Evolutionary conservation across 2,113 vertebrate genomes (phyloP).

Genomic region (Pterophyllum scalare): DNA sequence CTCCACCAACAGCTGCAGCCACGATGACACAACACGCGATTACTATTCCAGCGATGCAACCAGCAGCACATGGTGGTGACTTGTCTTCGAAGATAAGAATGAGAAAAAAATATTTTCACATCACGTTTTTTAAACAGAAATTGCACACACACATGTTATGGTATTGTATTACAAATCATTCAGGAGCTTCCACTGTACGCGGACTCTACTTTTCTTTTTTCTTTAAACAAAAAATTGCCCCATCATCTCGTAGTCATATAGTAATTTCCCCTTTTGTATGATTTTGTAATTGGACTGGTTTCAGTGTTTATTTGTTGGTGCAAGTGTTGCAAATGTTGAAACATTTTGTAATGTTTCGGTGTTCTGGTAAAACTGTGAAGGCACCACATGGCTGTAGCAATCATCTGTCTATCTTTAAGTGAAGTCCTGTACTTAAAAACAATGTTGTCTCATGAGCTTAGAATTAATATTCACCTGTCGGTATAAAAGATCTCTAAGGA

Average conservation of each 20-base stretch:
- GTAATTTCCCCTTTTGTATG: neutral
- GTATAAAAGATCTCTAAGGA: neutral
- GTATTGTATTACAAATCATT: too few relatives aligned
- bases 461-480: neutral
- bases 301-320: neutral
- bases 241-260: neutral
- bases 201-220: too few relatives aligned
- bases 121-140: neutral
- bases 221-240: neutral
- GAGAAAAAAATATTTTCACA: neutral
- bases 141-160: neutral
- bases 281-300: neutral
- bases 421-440: neutral
- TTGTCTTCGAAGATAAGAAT: accelerated
- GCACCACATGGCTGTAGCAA: neutral
- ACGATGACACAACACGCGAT: neutral
- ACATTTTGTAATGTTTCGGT: accelerated
- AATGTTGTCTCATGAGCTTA: accelerated
- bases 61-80: neutral
- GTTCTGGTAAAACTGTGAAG: neutral
- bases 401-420: neutral
- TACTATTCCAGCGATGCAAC: conserved; percentile 44
- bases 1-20: neutral
- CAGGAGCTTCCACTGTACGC: too few relatives aligned
- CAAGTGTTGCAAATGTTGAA: neutral